These are phyloP conservation scores for Ammodytes dubius DNA, from an alignment of 2,113 vertebrate species.

Conservation along the genomic window DNA sequence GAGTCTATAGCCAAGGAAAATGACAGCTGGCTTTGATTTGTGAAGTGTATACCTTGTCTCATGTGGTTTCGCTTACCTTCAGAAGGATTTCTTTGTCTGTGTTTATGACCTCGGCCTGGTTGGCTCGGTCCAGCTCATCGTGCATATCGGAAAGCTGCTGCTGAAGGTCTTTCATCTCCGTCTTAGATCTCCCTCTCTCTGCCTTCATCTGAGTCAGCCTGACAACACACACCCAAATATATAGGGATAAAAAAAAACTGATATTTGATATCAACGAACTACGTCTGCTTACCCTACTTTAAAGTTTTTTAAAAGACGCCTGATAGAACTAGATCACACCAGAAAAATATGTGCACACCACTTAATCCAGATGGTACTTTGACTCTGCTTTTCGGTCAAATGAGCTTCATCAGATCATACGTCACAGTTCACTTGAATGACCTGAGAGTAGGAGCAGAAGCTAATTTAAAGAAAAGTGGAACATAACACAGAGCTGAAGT, in stretches of 20 bases:
- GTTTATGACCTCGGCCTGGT: constrained; percentile 61
- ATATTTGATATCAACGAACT: background rate
- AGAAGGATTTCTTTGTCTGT: constrained; percentile 72
- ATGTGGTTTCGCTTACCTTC: constrained; percentile 63
- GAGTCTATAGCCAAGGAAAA: background rate
- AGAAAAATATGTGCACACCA: constrained; percentile 10
- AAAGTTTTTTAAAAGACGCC: background rate
- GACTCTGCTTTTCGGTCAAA: constrained; percentile 13
- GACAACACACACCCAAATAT: constrained; percentile 23
- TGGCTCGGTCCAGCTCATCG: constrained; percentile 91
- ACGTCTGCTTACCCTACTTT: background rate
- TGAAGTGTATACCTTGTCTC: background rate
- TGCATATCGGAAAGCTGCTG: constrained; percentile 99
- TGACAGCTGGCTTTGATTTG: constrained; percentile 23
- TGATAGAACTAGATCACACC: constrained; percentile 10
- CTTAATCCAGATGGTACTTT: constrained; percentile 33
- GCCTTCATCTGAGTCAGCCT: constrained; percentile 92
- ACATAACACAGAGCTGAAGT: background rate
- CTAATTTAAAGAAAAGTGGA: background rate
- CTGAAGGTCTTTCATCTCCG: constrained; percentile 93
- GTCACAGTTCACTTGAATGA: constrained; percentile 43
- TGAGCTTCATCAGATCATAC: constrained; percentile 25
- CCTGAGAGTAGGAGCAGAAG: constrained; percentile 22
- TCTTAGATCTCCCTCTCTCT: constrained; percentile 90
- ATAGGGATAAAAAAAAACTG: background rate